Evolutionary conservation across 2,797 vertebrate genomes (phyloP), one percentile per base, ranked within the genome.

Genomic region (Merluccius polli): DNA sequence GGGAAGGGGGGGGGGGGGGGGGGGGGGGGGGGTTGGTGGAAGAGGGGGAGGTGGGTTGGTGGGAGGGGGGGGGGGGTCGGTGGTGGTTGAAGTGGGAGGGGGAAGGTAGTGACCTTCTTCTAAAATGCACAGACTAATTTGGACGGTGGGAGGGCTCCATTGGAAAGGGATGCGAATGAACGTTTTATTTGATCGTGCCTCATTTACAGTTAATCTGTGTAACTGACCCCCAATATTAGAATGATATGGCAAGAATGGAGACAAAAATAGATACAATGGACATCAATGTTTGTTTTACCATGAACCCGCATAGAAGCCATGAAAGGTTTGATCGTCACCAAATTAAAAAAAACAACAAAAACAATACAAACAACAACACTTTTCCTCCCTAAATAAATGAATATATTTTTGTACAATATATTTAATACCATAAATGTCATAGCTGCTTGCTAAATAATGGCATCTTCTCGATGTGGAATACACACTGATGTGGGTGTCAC

Each of bases 81-180:
- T 84, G 82, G 80, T 1, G 1, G 52, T 72, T 88, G 73, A 12
- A 44, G 72, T 44, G 75, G 79, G 73, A 77, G 83, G 77, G 82
- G 38, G 67, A 78, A 89, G 89, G 91, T 93, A 93, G 92, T 95
- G 95, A 95, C 93, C 94, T 94, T 93, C 90, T 93, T 93, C 89
- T 90, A 95, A 95, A 95, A 95, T 95, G 93, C 92, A 92, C 87
- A 93, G 91, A 93, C 87, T 92, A 90, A 93, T 90, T 90, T 90
- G 83, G 90, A 90, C 87, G 87, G 90, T 88, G 16, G 31, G 36
- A 38, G 36, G 10, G 4, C 21, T 29, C 59, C 77, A 80, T 81
- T 77, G 21, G 48, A 73, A 35, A 24, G 74, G 68, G 83, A 87
- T 87, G 84, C 87, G 90, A 87, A 93, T 88, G 84, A 89, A 41